Percentiles rank a stretch among this genome's conserved stretches.
These are phyloP conservation scores for Drosophila mimetica DNA, from an alignment of 2,888 invertebrate species.

Conservation along the genomic window DNA sequence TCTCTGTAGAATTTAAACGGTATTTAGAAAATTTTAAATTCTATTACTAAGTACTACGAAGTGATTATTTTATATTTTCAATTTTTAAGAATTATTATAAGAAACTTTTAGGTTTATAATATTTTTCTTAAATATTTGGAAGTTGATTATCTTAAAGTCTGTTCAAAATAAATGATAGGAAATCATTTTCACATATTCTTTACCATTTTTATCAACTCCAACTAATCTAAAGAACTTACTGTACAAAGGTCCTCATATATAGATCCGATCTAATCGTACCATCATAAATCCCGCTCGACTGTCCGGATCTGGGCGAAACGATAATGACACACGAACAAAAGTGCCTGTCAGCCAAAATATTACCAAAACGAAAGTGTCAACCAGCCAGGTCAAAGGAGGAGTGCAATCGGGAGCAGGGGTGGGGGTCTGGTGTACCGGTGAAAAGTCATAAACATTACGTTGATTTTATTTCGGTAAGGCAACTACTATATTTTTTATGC, in stretches of 20 bases:
- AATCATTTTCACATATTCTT: background rate
- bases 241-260: constrained; percentile 45
- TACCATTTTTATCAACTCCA: constrained; percentile 1
- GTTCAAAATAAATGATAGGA: background rate
- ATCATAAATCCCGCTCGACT: constrained; percentile 57
- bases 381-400: constrained; percentile 48
- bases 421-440: constrained; percentile 53
- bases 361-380: constrained; percentile 69
- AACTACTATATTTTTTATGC: constrained; percentile 62
- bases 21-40: background rate
- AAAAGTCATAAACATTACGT: constrained; percentile 75
- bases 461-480: constrained; percentile 76
- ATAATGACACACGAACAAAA: constrained; percentile 75
- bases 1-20: background rate
- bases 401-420: constrained; percentile 22
- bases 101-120: too few relatives aligned
- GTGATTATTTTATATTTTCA: too few relatives aligned
- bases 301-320: constrained; percentile 53
- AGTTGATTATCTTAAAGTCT: background rate
- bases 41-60: too few relatives aligned
- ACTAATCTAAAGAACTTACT: constrained; percentile 6
- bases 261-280: constrained; percentile 30
- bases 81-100: too few relatives aligned
- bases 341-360: constrained; percentile 66
- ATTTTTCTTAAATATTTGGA: too few relatives aligned